Evolutionary conservation across 2,888 invertebrate genomes (phyloP).

Genomic region (Toxonevra muliebris): DNA sequence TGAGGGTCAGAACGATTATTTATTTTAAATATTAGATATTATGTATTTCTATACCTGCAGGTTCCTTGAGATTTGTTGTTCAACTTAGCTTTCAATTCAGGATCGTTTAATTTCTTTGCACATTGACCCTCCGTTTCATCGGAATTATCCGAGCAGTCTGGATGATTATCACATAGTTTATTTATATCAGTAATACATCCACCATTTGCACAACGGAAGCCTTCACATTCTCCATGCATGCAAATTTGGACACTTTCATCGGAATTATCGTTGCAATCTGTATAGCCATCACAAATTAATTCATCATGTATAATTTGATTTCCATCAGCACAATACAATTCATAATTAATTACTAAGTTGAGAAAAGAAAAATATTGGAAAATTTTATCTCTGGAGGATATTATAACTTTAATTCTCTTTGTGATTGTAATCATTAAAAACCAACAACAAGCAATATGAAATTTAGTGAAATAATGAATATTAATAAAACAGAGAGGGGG

Average conservation of each 20-base stretch:
- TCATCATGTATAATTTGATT: constrained; percentile 37
- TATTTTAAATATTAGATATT: too few species aligned
- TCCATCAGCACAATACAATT: neutral
- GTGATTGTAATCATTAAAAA: too few species aligned
- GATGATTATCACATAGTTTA: constrained; percentile 61
- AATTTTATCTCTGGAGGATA: too few species aligned
- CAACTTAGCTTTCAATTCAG: neutral
- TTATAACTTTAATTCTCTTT: too few species aligned
- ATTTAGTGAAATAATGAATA: too few species aligned
- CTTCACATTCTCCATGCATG: constrained; percentile 61
- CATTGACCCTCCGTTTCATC: constrained; percentile 48
- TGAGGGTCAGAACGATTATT: too few species aligned
- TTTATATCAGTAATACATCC: constrained; percentile 35
- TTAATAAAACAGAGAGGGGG: too few species aligned
- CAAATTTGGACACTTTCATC: constrained; percentile 54
- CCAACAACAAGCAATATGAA: too few species aligned
- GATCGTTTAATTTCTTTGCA: constrained; percentile 6
- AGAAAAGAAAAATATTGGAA: too few species aligned
- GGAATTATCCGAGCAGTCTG: constrained; percentile 47
- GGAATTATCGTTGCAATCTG: constrained; percentile 54
- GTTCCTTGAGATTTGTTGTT: neutral
- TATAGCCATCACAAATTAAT: constrained; percentile 50
- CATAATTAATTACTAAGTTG: too few species aligned
- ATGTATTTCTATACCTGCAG: neutral
- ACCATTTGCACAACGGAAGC: constrained; percentile 56